phyloP scores from a whole-genome alignment of 1,140 invertebrate species.

The Leptestheria dahalacensis region DNA sequence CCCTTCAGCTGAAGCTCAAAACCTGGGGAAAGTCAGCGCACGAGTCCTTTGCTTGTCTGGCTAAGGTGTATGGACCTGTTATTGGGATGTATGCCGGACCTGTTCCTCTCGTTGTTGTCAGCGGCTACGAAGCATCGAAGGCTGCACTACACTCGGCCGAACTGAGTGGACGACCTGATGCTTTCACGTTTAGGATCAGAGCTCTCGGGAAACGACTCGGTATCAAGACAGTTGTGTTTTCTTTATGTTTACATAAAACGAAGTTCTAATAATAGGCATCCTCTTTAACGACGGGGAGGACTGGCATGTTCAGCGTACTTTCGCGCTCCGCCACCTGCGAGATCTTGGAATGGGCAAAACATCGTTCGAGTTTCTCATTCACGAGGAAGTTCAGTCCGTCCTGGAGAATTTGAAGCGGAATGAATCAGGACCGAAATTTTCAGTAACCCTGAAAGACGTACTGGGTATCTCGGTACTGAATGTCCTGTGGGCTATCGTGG shows the following conservation, averaged over 20 bases:
- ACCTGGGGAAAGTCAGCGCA: neutral
- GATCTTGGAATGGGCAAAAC: conserved; percentile 19
- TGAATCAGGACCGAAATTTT: neutral
- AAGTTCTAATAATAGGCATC: conserved; percentile 11
- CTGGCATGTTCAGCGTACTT: conserved; percentile 18
- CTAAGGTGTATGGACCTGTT: conserved; percentile 29
- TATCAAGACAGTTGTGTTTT: conserved; percentile 25
- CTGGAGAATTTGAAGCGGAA: conserved; percentile 9
- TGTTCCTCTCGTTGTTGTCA: conserved; percentile 40
- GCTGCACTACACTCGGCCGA: conserved; percentile 44
- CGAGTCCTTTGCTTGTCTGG: conserved; percentile 15
- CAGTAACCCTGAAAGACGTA: neutral
- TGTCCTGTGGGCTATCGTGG: conserved; percentile 52
- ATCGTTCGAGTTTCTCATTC: conserved; percentile 14
- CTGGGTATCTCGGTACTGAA: conserved; percentile 40
- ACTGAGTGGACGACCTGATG: conserved; percentile 54
- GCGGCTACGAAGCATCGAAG: conserved; percentile 41
- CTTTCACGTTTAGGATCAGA: conserved; percentile 49
- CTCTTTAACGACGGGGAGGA: conserved; percentile 14
- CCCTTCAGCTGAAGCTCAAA: neutral
- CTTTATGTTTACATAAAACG: neutral
- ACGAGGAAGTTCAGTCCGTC: conserved; percentile 14
- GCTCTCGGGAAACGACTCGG: conserved; percentile 50
- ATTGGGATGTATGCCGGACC: conserved; percentile 48
- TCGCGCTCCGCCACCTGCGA: conserved; percentile 17